phyloP scores from a whole-genome alignment of 1,140 invertebrate genomes.

The Eulimnadia texana region DNA sequence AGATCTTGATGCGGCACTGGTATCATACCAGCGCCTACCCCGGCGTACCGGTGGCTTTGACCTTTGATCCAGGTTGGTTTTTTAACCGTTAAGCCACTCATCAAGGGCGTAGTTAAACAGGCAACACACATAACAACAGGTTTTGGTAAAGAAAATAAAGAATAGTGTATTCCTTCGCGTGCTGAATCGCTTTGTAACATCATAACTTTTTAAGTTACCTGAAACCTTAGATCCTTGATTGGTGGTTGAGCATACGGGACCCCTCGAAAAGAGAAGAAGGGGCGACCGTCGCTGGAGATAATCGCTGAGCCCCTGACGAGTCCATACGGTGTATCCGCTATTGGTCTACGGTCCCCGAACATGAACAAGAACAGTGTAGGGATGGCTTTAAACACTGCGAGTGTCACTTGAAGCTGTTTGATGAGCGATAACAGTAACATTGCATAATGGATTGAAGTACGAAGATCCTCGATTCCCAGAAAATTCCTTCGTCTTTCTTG shows the following conservation, averaged over 20 bases:
- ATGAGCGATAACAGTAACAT: neutral
- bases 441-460: neutral
- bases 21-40: too few relatives aligned
- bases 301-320: neutral
- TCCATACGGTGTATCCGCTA: neutral
- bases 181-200: neutral
- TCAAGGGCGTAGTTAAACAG: too few relatives aligned
- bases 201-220: slow-evolving; percentile 21
- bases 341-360: neutral
- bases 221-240: slow-evolving; percentile 36
- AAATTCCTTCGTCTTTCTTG: too few relatives aligned
- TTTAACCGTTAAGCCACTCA: too few relatives aligned
- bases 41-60: too few relatives aligned
- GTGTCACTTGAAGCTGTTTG: neutral
- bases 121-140: too few relatives aligned
- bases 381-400: neutral
- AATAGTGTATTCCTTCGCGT: too few relatives aligned
- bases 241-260: slow-evolving; percentile 44
- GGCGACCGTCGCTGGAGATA: neutral
- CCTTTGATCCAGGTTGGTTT: too few relatives aligned
- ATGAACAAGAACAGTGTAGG: neutral
- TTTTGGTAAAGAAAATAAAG: too few relatives aligned
- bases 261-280: slow-evolving; percentile 31
- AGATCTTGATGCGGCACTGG: too few relatives aligned
- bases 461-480: too few relatives aligned